Percentiles rank a stretch among this genome's conserved stretches.
These are phyloP conservation scores for Onthophagus taurus DNA, from an alignment of 1,140 invertebrate genomes.

Conservation along the genomic window DNA sequence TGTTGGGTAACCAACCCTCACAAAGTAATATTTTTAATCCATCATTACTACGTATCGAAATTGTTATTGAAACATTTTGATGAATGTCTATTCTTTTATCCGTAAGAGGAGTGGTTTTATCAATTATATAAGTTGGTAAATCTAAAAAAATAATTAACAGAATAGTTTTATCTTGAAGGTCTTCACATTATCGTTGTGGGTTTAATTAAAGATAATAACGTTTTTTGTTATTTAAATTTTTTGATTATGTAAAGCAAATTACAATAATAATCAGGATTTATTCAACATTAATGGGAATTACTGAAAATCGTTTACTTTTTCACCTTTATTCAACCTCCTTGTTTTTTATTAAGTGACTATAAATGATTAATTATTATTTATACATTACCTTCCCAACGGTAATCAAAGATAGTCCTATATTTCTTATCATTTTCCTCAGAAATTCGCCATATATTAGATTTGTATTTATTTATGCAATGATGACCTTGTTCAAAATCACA, in stretches of 20 bases:
- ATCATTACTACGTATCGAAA: neutral
- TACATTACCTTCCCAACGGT: constrained; percentile 6
- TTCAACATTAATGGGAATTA: no score
- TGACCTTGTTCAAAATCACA: constrained; percentile 1
- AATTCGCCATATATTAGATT: neutral
- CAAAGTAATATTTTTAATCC: constrained; percentile 2
- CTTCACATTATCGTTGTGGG: no score
- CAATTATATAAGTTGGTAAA: neutral
- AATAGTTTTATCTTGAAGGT: no score
- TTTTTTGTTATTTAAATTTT: neutral
- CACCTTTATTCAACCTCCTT: neutral
- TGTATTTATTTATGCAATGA: constrained; percentile 1
- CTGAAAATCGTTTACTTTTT: neutral
- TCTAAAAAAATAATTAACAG: no score
- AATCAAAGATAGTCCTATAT: constrained; percentile 2
- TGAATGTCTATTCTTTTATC: neutral
- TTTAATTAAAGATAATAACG: neutral
- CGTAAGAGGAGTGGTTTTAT: neutral
- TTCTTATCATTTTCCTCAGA: neutral
- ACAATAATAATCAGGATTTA: no score
- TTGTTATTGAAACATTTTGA: neutral
- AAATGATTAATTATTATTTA: neutral
- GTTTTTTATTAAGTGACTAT: neutral
- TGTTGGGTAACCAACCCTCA: neutral
- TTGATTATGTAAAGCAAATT: no score